These are phyloP conservation scores for Pyrrhosoma nymphula DNA, from an alignment of 2,888 invertebrate species.

Conservation along the genomic window DNA sequence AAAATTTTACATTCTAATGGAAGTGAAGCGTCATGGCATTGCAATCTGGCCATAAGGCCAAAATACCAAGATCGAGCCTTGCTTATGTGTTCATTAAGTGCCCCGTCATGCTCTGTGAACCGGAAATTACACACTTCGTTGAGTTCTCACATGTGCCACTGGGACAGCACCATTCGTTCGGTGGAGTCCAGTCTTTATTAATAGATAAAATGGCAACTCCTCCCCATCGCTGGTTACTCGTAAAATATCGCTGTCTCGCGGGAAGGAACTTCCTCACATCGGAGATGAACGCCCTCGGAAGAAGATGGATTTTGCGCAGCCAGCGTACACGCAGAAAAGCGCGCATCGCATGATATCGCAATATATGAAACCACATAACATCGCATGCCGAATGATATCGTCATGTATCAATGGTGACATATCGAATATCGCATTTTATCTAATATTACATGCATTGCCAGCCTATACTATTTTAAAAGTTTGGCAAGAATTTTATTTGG, in stretches of 20 bases:
- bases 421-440: too few species aligned
- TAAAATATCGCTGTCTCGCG: not conserved
- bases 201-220: slow-evolving; percentile 16
- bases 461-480: too few species aligned
- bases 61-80: not conserved
- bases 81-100: not conserved
- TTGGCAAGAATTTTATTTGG: too few species aligned
- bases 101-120: not conserved
- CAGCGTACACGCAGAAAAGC: not conserved
- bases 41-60: not conserved
- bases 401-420: too few species aligned
- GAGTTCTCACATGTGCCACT: not conserved
- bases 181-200: not conserved
- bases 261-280: not conserved
- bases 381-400: too few species aligned
- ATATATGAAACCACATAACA: too few species aligned
- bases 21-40: not conserved
- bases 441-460: too few species aligned
- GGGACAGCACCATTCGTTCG: not conserved
- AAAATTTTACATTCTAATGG: not conserved
- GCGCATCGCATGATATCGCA: not conserved
- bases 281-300: not conserved
- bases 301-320: not conserved
- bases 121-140: not conserved
- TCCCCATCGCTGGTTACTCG: not conserved